Evolutionary conservation across 2,113 vertebrate genomes (phyloP), one percentile per base, ranked within the genome.

Genomic region (Triplophysa dalaica): DNA sequence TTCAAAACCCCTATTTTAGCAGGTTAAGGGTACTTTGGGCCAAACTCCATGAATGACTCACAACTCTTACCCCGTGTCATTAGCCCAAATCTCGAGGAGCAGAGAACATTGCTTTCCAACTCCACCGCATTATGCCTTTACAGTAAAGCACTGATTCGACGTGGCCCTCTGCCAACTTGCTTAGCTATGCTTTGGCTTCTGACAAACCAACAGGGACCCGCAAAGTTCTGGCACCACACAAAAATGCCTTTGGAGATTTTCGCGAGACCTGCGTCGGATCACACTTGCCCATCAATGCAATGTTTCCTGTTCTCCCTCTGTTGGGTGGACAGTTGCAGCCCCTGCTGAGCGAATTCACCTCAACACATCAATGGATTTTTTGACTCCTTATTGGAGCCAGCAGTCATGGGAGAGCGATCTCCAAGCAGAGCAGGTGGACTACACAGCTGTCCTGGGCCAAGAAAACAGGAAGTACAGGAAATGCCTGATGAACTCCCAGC

Each of bases 381-480:
- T 10, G 62, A 63, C 78, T 70, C 58, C 60, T 81, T 85, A 83
- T 81, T 75, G 64, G 62, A 45, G 78, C 75, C 60, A 78, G 75
- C 56, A 52, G 70, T 48, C 9, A 11, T 75, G 48, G 77, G 56
- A 24, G 66, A 21, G 62, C 2, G 24, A 73, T 77, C 80, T 60
- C 61, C 62, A 69, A 50, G 54, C 78, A 7, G 33, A 81, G 77
- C 74, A 81, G 79, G 75, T 85, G 78, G 75, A 70, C 81, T 67
- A 26, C 56, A 79, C 67, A 77, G 64, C 81, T 74, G 65, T 50
- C 62, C 41, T 6, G 26, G 38, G 13, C 33, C 75, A 63, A 73
- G 81, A 77, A 43, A 82, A 45, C 19, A 79, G 81, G 64, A 75
- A n/a, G 70, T 67, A 77, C 58, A 83, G 67, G 58, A 83, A 88